Conservation (phyloP, 2,113 vertebrate species). For the Hiodon tergisus region DNA sequence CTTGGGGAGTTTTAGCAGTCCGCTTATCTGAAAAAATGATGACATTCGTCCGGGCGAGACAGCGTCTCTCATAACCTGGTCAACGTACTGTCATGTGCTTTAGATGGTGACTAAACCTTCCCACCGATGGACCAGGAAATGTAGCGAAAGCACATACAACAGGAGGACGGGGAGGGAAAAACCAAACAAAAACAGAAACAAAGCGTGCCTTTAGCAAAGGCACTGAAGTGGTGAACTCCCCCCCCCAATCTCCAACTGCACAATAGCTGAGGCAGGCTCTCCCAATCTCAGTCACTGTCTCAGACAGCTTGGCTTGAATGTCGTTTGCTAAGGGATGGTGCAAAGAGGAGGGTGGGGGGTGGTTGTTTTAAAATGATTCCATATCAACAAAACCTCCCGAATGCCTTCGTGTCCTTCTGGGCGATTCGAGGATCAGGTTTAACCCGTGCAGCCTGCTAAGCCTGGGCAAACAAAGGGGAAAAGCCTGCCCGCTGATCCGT, state of each 20-base stretch:
- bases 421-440: not conserved
- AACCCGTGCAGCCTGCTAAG: not conserved
- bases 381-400: slow-evolving; percentile 6
- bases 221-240: slow-evolving; percentile 22
- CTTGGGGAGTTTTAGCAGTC: not conserved
- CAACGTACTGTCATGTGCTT: not conserved
- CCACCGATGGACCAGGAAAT: not conserved
- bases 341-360: not conserved
- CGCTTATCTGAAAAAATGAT: not conserved
- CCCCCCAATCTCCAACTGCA: not conserved
- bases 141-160: not conserved
- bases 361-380: not conserved
- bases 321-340: not conserved
- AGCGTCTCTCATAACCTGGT: not conserved
- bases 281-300: not conserved
- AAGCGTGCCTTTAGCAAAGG: slow-evolving; percentile 26
- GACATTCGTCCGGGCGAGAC: not conserved
- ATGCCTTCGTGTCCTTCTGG: not conserved
- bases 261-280: not conserved
- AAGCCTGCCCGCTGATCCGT: not conserved
- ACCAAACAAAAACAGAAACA: not conserved
- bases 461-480: not conserved
- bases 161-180: not conserved
- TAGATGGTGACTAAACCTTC: slow-evolving; percentile 17
- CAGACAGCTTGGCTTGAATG: too few species aligned